Base-by-base conservation (phyloP, 2,113 vertebrate genomes). In the Oncorhynchus clarkii region DNA sequence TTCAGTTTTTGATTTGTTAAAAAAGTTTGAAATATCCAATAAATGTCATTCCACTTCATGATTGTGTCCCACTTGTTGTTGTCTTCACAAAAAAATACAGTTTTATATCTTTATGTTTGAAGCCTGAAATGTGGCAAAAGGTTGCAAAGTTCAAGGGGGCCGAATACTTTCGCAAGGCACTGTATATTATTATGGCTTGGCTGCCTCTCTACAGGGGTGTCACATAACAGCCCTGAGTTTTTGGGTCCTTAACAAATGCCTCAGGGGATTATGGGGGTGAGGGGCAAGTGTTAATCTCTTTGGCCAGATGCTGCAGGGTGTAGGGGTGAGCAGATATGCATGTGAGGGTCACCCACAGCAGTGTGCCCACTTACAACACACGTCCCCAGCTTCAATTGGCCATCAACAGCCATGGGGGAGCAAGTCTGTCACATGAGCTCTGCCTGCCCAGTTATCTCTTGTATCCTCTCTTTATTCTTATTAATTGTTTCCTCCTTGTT, bases 251-350 rank as follows among this genome's bases (percentile, higher is more conserved):
- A 83, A 87, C 77, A 84, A 82, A 88, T 85, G 88, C 81, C 87
- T 85, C 76, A 76, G 79, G 48, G 79, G 79, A 76, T 59, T 78
- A 66, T 76, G 70, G 80, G 77, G 78, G 76, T 82, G 82, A 22
- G 78, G 75, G 82, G 69, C 73, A 82, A 85, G 89, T 86, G 88
- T 89, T 91, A 90, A 91, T 87, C 82, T 88, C 67, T 77, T 45
- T 48, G 67, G 80, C 83, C 88, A 91, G 88, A 91, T 90, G 88
- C 85, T 88, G 64, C 72, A 79, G 86, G 82, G 82, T 84, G 82
- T 90, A 86, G 88, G 87, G 85, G 86, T 59, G 29, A 90, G 76
- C 89, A 91, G 88, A 91, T 92, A 88, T 91, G 70, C 48, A 49
- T 70, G 74, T n/a, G 65, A 76, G 74, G 81, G 80, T 84, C 85